Percentiles rank a stretch among this genome's conserved stretches.
phyloP scores from a whole-genome alignment of 2,113 vertebrate species.

The Tachysurus vachellii region DNA sequence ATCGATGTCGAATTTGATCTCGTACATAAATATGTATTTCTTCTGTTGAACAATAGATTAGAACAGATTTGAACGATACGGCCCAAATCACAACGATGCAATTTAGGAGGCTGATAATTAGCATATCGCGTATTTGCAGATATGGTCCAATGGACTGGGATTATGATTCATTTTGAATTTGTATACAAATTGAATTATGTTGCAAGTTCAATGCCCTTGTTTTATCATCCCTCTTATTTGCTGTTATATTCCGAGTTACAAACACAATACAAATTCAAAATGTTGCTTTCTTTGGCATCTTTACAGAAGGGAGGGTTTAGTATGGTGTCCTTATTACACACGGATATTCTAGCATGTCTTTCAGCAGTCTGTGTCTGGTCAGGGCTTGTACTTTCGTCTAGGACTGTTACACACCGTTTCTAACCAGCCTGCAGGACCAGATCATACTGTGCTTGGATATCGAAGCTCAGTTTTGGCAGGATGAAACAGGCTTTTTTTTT shows the following conservation, averaged over 20 bases:
- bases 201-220: neutral
- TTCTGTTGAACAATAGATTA: neutral
- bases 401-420: neutral
- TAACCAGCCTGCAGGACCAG: neutral
- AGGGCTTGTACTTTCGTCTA: conserved; percentile 8
- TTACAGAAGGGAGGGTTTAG: neutral
- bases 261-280: neutral
- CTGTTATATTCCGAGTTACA: neutral
- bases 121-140: neutral
- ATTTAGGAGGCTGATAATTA: neutral
- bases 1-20: neutral
- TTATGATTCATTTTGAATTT: conserved; percentile 8
- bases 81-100: conserved; percentile 4
- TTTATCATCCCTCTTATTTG: neutral
- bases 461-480: neutral
- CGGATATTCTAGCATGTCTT: neutral
- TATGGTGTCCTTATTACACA: neutral
- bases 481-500: neutral
- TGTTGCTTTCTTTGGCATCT: neutral
- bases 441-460: neutral
- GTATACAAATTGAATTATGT: neutral
- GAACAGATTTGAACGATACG: neutral
- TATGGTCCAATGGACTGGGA: neutral
- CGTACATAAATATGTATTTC: neutral
- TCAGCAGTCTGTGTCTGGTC: conserved; percentile 14